Conservation (phyloP, 2,113 vertebrate genomes). For the Etheostoma spectabile region DNA sequence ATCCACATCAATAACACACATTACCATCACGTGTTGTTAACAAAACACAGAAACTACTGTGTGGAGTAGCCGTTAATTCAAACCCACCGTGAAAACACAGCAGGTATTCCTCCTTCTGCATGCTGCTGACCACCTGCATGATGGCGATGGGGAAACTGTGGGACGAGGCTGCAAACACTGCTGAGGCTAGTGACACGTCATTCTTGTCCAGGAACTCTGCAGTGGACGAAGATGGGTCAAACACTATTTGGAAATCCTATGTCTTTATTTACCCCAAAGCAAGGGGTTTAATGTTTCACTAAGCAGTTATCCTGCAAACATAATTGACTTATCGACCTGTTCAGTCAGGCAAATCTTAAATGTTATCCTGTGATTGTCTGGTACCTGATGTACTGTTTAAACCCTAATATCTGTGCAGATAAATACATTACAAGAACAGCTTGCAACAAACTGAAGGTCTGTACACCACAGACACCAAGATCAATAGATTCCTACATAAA, state of each 20-base stretch:
- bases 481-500: neutral
- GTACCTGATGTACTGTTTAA: neutral
- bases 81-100: conserved; percentile 96
- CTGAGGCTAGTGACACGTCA: conserved; percentile 93
- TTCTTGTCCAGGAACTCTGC: conserved; percentile 99
- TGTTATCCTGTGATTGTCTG: conserved; percentile 11
- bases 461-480: neutral
- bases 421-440: neutral
- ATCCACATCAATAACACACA: neutral
- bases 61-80: neutral
- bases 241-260: neutral
- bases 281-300: too few relatives aligned
- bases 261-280: neutral
- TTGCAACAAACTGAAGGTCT: neutral
- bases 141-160: conserved; percentile 97
- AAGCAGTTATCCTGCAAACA: neutral
- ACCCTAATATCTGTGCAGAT: neutral
- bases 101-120: conserved; percentile 97
- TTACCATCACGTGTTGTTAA: neutral
- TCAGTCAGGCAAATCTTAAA: neutral
- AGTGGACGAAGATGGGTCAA: neutral
- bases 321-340: neutral
- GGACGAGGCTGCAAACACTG: conserved; percentile 92
- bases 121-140: conserved; percentile 91
- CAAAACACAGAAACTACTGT: neutral